Evolutionary conservation across 1,140 invertebrate genomes (phyloP).

Genomic region (Cyphomyrmex costatus): DNA sequence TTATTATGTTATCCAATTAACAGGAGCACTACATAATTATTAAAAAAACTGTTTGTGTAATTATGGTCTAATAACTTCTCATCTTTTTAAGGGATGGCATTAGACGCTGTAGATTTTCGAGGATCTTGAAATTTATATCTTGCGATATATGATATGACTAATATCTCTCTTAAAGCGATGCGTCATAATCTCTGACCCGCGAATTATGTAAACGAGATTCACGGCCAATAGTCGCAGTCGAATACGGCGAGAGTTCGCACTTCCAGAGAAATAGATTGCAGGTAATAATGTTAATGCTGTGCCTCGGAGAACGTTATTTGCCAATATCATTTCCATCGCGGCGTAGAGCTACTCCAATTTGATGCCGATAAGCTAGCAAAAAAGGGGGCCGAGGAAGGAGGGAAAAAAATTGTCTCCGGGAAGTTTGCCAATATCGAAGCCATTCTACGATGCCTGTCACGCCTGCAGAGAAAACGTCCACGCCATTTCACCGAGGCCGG

Average conservation of each 20-base stretch:
- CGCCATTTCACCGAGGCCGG: not conserved
- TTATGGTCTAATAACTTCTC: slow-evolving; percentile 6
- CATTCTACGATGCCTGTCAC: slow-evolving; percentile 45
- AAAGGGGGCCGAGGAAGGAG: not conserved
- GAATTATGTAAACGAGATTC: slow-evolving; percentile 44
- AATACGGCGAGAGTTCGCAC: not conserved
- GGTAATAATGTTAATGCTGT: slow-evolving; percentile 53
- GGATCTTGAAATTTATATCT: not conserved
- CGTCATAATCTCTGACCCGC: slow-evolving; percentile 9
- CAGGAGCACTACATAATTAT: not conserved
- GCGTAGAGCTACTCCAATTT: not conserved
- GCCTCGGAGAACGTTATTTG: slow-evolving; percentile 28
- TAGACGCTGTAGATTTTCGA: not conserved
- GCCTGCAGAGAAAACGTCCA: slow-evolving; percentile 7
- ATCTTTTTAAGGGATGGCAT: not conserved
- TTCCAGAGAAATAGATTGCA: slow-evolving; percentile 23
- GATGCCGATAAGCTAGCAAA: not conserved
- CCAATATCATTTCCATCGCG: slow-evolving; percentile 1
- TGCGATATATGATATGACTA: not conserved
- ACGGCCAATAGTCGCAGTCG: slow-evolving; percentile 37
- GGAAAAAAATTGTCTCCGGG: slow-evolving; percentile 23
- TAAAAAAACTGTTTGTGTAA: not conserved
- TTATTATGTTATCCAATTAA: not conserved
- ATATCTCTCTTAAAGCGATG: not conserved
- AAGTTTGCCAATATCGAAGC: slow-evolving; percentile 64